A percentile compares a stretch with the other conserved stretches of the same genome.
phyloP scores from a whole-genome alignment of 1,140 invertebrate species.

The Neodiprion lecontei region DNA sequence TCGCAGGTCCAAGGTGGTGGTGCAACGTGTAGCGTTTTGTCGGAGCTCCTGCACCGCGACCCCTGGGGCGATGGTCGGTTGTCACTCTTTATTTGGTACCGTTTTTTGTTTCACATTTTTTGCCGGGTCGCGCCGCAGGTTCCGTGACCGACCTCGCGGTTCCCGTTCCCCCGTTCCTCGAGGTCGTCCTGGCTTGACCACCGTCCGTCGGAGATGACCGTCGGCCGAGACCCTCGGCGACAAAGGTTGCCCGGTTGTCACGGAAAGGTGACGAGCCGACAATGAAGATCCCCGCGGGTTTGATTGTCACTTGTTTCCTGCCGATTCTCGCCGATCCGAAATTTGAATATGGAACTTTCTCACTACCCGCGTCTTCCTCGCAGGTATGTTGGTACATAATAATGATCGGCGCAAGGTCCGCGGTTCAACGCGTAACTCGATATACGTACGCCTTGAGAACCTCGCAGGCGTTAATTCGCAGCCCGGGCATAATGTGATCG shows the following conservation, averaged over 20 bases:
- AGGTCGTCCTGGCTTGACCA: conserved; percentile 30
- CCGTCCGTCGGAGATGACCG: conserved; percentile 42
- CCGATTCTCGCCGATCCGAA: conserved; percentile 32
- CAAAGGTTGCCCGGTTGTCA: conserved; percentile 34
- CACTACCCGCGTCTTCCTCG: not conserved
- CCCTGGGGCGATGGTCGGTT: too few species aligned
- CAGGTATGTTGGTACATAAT: not conserved
- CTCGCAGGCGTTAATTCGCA: conserved; percentile 11
- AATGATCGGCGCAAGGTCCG: not conserved
- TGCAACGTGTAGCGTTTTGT: conserved; percentile 40
- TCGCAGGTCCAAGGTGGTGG: conserved; percentile 28
- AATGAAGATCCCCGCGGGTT: conserved; percentile 47
- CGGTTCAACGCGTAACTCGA: conserved; percentile 45
- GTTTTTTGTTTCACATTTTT: not conserved
- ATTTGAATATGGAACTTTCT: not conserved
- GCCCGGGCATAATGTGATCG: not conserved
- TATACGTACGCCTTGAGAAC: conserved; percentile 57
- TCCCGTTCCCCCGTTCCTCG: not conserved
- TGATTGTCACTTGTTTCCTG: conserved; percentile 61
- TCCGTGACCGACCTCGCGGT: not conserved
- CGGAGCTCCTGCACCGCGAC: too few species aligned
- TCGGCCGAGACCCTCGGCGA: conserved; percentile 31
- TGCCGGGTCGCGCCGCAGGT: not conserved
- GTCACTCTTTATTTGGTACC: too few species aligned
- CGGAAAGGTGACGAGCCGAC: conserved; percentile 45